These are phyloP conservation scores for Galeopsomyia nigrocyanea DNA, from an alignment of 2,888 invertebrate species.

Conservation along the genomic window DNA sequence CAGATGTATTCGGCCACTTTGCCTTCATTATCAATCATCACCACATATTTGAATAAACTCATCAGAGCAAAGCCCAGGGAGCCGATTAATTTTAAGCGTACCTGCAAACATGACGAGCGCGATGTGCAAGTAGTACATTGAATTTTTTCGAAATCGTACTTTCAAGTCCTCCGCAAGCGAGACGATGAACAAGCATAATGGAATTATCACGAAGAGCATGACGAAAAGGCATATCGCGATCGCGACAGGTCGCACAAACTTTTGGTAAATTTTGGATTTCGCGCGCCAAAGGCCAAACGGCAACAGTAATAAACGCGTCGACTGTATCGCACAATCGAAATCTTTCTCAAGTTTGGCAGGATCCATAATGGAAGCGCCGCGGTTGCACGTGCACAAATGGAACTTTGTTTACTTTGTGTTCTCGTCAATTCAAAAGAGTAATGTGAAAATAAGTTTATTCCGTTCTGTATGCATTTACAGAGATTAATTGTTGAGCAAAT, in stretches of 20 bases:
- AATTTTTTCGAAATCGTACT: constrained; percentile 3
- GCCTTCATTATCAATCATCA: constrained; percentile 44
- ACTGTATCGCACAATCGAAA: constrained; percentile 51
- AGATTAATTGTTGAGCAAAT: no score
- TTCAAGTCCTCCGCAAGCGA: background rate
- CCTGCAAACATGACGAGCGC: background rate
- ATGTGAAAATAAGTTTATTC: no score
- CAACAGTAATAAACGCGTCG: constrained; percentile 55
- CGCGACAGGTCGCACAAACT: background rate
- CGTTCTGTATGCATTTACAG: no score
- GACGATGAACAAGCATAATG: constrained; percentile 3
- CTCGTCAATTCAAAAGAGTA: no score
- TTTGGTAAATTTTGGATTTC: background rate
- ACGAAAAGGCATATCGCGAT: background rate
- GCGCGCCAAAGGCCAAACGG: constrained; percentile 56
- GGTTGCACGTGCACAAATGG: no score
- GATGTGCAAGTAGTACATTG: background rate
- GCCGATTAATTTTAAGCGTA: constrained; percentile 53
- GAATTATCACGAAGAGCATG: constrained; percentile 8
- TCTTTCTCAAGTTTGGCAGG: background rate
- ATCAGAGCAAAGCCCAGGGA: constrained; percentile 56
- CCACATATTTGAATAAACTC: constrained; percentile 53
- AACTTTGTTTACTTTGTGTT: no score
- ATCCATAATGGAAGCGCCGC: no score
- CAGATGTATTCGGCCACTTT: constrained; percentile 51